These are phyloP conservation scores for Frankliniella intonsa DNA, from an alignment of 2,888 invertebrate genomes.

Conservation along the genomic window DNA sequence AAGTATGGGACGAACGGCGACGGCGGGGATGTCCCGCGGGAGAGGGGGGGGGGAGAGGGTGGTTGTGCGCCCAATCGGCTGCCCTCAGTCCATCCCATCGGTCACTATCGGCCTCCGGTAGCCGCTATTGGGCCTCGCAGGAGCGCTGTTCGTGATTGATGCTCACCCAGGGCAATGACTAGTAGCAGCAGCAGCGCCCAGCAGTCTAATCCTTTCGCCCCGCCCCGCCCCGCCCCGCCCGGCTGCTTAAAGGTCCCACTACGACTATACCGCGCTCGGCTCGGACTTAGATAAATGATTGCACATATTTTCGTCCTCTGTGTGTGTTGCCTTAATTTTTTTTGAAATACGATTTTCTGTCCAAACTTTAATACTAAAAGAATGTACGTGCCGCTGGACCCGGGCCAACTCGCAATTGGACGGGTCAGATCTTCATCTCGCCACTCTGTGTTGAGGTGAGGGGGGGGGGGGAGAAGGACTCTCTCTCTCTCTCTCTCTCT, in stretches of 20 bases:
- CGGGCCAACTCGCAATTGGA: constrained; percentile 8
- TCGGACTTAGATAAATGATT: not conserved
- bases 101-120: not conserved
- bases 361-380: constrained; percentile 20
- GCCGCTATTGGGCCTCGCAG: not conserved
- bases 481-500: not conserved
- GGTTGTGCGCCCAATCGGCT: not conserved
- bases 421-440: not conserved
- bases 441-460: too few species aligned
- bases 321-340: not conserved
- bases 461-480: not conserved
- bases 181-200: not conserved
- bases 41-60: not conserved
- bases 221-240: too few species aligned
- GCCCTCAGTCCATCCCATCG: not conserved
- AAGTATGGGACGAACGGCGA: not conserved
- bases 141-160: not conserved
- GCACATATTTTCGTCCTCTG: not conserved
- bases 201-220: too few species aligned
- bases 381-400: constrained; percentile 11
- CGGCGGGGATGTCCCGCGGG: not conserved
- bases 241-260: not conserved
- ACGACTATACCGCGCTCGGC: not conserved
- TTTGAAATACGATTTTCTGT: constrained; percentile 16
- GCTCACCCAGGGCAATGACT: constrained; percentile 5